Conservation (phyloP, 92 coral and sea anemone species). For the Actinernus sp. region DNA sequence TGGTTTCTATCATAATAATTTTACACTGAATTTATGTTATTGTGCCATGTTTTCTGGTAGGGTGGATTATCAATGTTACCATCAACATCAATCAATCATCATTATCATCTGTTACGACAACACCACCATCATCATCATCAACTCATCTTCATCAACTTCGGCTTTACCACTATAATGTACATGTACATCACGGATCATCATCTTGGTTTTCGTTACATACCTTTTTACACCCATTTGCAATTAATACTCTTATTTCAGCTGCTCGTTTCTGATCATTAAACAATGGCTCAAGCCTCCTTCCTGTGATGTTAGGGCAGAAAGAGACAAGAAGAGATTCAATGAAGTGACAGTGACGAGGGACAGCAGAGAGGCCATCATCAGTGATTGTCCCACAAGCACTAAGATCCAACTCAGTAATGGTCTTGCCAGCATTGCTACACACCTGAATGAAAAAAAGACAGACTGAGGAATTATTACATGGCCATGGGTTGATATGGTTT, state of each 20-base stretch:
- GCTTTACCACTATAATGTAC: no score
- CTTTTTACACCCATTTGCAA: slow-evolving; percentile 78
- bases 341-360: slow-evolving; percentile 70
- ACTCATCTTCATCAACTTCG: no score
- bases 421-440: slow-evolving; percentile 66
- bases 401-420: slow-evolving; percentile 63
- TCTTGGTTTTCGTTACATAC: no score
- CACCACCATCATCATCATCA: no score
- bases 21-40: no score
- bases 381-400: slow-evolving; percentile 75
- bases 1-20: no score
- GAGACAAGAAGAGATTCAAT: slow-evolving; percentile 68
- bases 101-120: not conserved
- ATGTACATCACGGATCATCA: no score
- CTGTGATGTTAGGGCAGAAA: slow-evolving; percentile 81
- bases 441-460: slow-evolving; percentile 42
- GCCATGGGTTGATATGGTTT: no score
- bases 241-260: slow-evolving; percentile 58
- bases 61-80: no score
- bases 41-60: no score
- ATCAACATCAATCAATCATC: not conserved
- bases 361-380: slow-evolving; percentile 71
- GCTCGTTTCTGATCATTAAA: slow-evolving; percentile 63
- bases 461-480: no score
- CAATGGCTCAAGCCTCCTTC: slow-evolving; percentile 61